Conservation (phyloP, 1,140 invertebrate species). For the Acyrthosiphon pisum region DNA sequence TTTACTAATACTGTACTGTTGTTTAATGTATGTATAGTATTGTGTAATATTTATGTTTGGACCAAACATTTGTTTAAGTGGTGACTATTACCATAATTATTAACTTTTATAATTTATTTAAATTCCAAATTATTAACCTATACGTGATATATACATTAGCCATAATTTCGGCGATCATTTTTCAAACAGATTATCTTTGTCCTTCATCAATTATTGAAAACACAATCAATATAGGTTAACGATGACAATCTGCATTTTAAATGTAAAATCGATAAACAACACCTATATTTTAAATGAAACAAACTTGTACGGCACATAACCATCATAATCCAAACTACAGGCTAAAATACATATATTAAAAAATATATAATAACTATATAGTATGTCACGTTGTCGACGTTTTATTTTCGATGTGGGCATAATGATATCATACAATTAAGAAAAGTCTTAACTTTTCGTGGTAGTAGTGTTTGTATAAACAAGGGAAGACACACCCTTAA, state of each 20-base stretch:
- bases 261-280: not conserved
- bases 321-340: not conserved
- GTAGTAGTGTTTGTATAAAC: not conserved
- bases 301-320: not conserved
- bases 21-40: not conserved
- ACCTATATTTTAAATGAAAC: not conserved
- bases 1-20: not conserved
- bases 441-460: not conserved
- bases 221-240: not conserved
- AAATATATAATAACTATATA: not conserved
- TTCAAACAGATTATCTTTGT: not conserved
- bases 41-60: not conserved
- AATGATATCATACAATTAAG: not conserved
- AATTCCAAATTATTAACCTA: not conserved
- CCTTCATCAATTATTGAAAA: slow-evolving; percentile 1
- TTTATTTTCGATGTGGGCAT: not conserved
- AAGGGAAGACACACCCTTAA: not conserved
- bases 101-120: slow-evolving; percentile 1
- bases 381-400: not conserved
- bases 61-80: not conserved
- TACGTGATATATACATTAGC: not conserved
- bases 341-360: not conserved
- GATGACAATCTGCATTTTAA: not conserved
- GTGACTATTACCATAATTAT: not conserved
- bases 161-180: not conserved